These are phyloP conservation scores for Deilephila porcellus DNA, from an alignment of 2,888 invertebrate genomes.

Conservation along the genomic window DNA sequence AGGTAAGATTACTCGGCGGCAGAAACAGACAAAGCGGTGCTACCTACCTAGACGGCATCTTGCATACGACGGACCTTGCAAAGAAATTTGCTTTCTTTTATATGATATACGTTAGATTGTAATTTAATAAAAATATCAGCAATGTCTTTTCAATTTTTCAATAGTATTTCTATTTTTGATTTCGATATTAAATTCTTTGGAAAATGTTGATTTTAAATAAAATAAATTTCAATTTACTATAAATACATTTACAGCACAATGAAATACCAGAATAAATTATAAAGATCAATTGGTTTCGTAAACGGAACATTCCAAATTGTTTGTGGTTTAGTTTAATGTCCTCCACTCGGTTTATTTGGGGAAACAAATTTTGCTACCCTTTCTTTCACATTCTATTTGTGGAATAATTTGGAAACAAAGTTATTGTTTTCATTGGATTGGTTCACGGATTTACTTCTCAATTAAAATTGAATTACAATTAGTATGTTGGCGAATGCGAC, in stretches of 20 bases:
- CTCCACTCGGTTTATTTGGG: neutral
- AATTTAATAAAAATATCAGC: no score
- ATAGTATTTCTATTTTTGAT: no score
- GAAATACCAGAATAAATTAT: neutral
- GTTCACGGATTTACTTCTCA: slow-evolving; percentile 7
- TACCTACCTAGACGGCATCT: no score
- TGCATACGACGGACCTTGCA: no score
- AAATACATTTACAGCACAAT: neutral
- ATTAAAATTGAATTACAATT: neutral
- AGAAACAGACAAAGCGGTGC: no score
- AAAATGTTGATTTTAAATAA: no score
- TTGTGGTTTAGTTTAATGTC: neutral
- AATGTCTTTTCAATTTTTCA: no score
- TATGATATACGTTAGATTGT: no score
- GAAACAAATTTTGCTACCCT: slow-evolving; percentile 11
- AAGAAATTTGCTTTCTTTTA: no score
- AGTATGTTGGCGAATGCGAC: neutral
- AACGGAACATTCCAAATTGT: slow-evolving; percentile 11
- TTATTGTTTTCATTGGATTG: neutral
- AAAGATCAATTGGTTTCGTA: neutral
- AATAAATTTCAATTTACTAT: neutral
- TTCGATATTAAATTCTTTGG: no score
- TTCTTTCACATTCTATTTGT: slow-evolving; percentile 2
- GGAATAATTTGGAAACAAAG: neutral
- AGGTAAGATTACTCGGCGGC: no score